Conservation (phyloP, 2,888 invertebrate genomes). For the Epirrhoe alternata region DNA sequence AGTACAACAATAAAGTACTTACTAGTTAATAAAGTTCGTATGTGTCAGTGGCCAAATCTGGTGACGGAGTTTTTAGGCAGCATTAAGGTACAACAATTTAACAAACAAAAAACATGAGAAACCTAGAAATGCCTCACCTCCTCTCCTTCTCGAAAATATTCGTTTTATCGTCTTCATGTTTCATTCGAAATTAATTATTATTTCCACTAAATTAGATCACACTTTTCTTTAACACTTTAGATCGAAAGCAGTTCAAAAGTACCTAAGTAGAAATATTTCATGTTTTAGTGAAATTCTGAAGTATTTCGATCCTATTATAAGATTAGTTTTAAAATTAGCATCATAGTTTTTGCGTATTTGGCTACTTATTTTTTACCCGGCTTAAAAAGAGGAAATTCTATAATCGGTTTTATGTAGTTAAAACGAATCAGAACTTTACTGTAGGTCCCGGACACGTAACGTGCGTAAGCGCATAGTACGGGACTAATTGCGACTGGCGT, state of each 20-base stretch:
- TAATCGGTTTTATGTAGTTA: too few relatives aligned
- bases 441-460: not conserved
- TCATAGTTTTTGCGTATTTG: too few relatives aligned
- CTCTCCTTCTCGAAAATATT: slow-evolving; percentile 72
- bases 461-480: slow-evolving; percentile 37
- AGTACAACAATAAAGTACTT: too few relatives aligned
- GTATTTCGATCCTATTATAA: too few relatives aligned
- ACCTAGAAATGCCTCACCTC: slow-evolving; percentile 55
- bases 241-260: slow-evolving; percentile 8
- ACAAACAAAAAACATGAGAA: slow-evolving; percentile 7
- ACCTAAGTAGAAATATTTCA: not conserved
- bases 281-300: slow-evolving; percentile 6
- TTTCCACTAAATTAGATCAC: slow-evolving; percentile 5
- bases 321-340: too few relatives aligned
- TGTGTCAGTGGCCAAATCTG: too few relatives aligned
- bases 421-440: not conserved
- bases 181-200: slow-evolving; percentile 34
- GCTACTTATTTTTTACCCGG: too few relatives aligned
- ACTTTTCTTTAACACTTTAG: slow-evolving; percentile 26
- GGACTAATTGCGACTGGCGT: slow-evolving; percentile 57
- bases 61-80: too few relatives aligned
- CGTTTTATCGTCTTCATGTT: slow-evolving; percentile 74
- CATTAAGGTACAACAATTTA: too few relatives aligned
- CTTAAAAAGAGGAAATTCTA: too few relatives aligned
- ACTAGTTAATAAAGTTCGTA: too few relatives aligned